These are phyloP conservation scores for Euschistus heros DNA, from an alignment of 1,140 invertebrate species.

Conservation along the genomic window DNA sequence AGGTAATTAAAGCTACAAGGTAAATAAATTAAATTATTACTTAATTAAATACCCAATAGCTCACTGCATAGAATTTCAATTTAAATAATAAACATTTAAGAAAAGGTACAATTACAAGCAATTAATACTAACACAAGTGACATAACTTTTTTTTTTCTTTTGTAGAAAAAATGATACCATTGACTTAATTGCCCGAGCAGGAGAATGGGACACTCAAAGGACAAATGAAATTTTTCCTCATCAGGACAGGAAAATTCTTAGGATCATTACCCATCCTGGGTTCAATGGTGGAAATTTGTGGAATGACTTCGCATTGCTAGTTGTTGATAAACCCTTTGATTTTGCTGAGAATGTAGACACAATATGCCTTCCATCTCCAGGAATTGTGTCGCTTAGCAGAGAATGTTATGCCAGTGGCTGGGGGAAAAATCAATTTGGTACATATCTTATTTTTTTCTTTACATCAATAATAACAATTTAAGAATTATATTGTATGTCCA, in stretches of 20 bases:
- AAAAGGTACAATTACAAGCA: no score
- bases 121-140: no score
- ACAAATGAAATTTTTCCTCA: slow-evolving; percentile 57
- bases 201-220: slow-evolving; percentile 59
- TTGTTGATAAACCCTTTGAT: slow-evolving; percentile 44
- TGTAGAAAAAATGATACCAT: background rate
- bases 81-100: no score
- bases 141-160: no score
- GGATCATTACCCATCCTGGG: slow-evolving; percentile 41
- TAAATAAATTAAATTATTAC: no score
- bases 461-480: no score
- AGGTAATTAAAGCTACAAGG: no score
- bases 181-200: slow-evolving; percentile 32
- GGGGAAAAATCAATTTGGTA: slow-evolving; percentile 55
- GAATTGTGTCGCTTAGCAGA: slow-evolving; percentile 34
- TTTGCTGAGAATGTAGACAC: slow-evolving; percentile 55
- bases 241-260: slow-evolving; percentile 53
- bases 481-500: no score
- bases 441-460: slow-evolving; percentile 21
- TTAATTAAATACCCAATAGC: no score
- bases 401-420: slow-evolving; percentile 57
- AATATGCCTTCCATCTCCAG: slow-evolving; percentile 52
- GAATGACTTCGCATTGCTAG: slow-evolving; percentile 57
- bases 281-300: slow-evolving; percentile 44
- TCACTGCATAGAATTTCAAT: no score